Conservation (phyloP, 2,797 vertebrate species). For the Eulemur mongoz region DNA sequence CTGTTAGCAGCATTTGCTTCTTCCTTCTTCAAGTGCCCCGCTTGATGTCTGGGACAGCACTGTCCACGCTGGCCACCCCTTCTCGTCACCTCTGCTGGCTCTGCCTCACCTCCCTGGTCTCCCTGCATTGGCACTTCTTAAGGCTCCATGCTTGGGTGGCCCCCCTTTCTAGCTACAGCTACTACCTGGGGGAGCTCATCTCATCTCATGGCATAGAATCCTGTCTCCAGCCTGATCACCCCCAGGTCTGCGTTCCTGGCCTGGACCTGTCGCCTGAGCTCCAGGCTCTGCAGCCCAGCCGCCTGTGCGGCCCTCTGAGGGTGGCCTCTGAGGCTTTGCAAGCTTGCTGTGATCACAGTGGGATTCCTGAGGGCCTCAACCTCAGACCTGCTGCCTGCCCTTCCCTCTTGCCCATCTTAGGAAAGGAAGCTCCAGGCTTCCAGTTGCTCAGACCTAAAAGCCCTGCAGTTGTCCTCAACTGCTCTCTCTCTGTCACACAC, state of each 20-base stretch:
- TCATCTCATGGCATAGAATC: neutral
- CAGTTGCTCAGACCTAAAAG: neutral
- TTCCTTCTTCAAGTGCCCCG: neutral
- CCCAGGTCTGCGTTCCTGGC: neutral
- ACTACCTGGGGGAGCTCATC: neutral
- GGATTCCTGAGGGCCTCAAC: neutral
- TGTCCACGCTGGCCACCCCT: neutral
- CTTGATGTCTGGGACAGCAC: neutral
- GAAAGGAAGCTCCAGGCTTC: neutral
- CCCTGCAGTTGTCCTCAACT: neutral
- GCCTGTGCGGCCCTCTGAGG: accelerated
- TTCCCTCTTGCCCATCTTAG: neutral
- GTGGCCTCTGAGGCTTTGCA: neutral
- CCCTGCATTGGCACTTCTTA: neutral
- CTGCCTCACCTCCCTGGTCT: neutral
- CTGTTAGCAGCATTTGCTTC: neutral
- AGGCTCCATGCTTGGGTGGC: neutral
- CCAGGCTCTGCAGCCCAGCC: accelerated
- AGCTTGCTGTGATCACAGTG: neutral
- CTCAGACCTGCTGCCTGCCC: neutral
- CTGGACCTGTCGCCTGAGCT: neutral
- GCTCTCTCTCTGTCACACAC: neutral
- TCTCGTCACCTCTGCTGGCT: neutral
- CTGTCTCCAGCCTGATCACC: neutral
- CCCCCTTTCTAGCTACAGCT: neutral